These are phyloP conservation scores for Camelus bactrianus DNA, from an alignment of 2,113 vertebrate genomes.

Conservation along the genomic window DNA sequence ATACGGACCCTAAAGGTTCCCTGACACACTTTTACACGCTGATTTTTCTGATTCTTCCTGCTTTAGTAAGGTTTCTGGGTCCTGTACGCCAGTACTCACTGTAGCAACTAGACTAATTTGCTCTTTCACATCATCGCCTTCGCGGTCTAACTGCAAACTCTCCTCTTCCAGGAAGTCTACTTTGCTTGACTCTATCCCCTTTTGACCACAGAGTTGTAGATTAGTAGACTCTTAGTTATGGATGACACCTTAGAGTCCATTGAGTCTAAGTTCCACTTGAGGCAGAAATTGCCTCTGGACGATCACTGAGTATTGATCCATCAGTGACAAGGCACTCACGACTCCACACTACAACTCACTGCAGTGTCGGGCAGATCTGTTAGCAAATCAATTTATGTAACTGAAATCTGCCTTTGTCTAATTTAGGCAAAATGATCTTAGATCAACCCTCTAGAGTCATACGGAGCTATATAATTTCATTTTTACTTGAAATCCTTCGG, in stretches of 20 bases:
- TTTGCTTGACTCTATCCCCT: neutral
- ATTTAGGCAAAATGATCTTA: constrained; percentile 47
- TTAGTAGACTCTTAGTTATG: constrained; percentile 18
- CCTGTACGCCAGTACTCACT: neutral
- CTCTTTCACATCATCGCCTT: neutral
- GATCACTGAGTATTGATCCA: constrained; percentile 9
- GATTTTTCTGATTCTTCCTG: neutral
- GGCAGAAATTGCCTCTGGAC: constrained; percentile 17
- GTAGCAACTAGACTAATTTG: neutral
- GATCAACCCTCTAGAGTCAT: constrained; percentile 17
- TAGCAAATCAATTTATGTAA: constrained; percentile 61
- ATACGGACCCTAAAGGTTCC: neutral
- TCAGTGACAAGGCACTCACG: neutral
- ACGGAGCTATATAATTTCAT: constrained; percentile 42
- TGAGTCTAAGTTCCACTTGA: neutral
- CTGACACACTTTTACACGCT: neutral
- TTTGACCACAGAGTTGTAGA: constrained; percentile 24
- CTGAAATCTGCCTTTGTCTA: constrained; percentile 61
- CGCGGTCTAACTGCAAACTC: neutral
- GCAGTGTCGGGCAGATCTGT: constrained; percentile 45
- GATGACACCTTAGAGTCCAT: neutral
- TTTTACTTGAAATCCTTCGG: constrained; percentile 54
- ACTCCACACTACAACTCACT: neutral
- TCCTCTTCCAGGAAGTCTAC: neutral
- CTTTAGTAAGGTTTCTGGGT: neutral